phyloP scores from a whole-genome alignment of 2,797 vertebrate genomes.

The Heliangelus exortis region DNA sequence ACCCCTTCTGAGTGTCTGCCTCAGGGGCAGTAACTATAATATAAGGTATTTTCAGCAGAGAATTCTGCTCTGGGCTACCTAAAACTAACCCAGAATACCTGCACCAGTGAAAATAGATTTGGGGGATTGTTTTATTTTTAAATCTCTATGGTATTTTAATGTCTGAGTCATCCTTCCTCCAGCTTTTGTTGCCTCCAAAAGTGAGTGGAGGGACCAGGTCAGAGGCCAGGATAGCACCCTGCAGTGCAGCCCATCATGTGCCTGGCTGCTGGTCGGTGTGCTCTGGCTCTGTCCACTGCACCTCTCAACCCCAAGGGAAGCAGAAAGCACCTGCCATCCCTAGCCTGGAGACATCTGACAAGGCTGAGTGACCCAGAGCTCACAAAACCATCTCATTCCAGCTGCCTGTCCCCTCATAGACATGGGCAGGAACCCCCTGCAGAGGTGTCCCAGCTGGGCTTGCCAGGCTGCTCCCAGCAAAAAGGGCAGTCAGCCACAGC shows the following conservation, averaged over 20 bases:
- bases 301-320: not conserved
- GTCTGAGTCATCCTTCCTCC: not conserved
- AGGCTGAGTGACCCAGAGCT: not conserved
- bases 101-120: not conserved
- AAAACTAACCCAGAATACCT: not conserved
- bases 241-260: rapidly evolving
- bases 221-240: rapidly evolving
- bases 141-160: not conserved
- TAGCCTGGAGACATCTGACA: not conserved
- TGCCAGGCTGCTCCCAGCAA: not conserved
- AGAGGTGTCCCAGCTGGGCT: not conserved
- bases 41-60: not conserved
- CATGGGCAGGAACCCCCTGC: not conserved
- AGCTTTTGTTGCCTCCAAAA: not conserved
- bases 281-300: not conserved
- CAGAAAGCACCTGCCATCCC: not conserved
- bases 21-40: not conserved
- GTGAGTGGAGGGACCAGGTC: not conserved
- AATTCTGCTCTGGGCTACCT: not conserved
- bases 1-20: not conserved
- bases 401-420: not conserved
- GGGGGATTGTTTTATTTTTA: not conserved
- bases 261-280: not conserved
- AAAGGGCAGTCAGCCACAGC: not conserved
- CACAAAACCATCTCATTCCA: not conserved